Evolutionary conservation across 2,797 vertebrate species (phyloP).

Genomic region (Tapera naevia): DNA sequence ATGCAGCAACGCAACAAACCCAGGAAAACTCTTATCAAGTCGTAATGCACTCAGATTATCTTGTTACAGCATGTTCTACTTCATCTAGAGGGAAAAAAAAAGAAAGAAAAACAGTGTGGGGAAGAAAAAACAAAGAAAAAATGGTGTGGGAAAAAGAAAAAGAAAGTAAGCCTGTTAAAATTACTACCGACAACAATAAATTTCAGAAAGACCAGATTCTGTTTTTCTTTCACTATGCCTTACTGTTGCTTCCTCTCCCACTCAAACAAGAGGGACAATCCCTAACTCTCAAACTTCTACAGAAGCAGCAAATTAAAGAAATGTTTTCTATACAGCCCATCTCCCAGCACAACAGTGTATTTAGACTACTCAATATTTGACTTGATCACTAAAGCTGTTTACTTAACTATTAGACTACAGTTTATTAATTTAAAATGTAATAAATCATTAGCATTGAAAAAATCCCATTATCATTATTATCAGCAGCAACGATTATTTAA

Average conservation of each 20-base stretch:
- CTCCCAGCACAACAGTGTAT: neutral
- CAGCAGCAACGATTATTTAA: constrained; percentile 17
- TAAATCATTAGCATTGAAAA: constrained; percentile 12
- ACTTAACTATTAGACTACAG: neutral
- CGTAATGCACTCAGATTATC: neutral
- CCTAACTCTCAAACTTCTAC: neutral
- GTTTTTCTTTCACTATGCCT: neutral
- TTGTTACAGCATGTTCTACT: neutral
- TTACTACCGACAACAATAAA: neutral
- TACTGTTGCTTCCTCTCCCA: neutral
- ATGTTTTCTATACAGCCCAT: neutral
- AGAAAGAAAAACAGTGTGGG: too few relatives aligned
- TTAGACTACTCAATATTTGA: neutral
- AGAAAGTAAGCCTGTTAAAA: neutral
- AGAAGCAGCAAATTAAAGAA: neutral
- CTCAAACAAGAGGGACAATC: neutral
- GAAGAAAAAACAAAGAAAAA: neutral
- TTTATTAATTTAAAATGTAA: constrained; percentile 15
- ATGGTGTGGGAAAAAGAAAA: too few relatives aligned
- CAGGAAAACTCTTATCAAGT: neutral
- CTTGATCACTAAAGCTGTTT: neutral
- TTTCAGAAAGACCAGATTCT: neutral
- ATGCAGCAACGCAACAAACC: neutral
- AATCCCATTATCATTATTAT: constrained; percentile 5
- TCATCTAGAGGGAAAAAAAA: too few relatives aligned